A percentile compares a stretch with the other conserved stretches of the same genome.
Evolutionary conservation across 2,797 vertebrate genomes (phyloP).

Genomic region (Syndactyla subalaris): DNA sequence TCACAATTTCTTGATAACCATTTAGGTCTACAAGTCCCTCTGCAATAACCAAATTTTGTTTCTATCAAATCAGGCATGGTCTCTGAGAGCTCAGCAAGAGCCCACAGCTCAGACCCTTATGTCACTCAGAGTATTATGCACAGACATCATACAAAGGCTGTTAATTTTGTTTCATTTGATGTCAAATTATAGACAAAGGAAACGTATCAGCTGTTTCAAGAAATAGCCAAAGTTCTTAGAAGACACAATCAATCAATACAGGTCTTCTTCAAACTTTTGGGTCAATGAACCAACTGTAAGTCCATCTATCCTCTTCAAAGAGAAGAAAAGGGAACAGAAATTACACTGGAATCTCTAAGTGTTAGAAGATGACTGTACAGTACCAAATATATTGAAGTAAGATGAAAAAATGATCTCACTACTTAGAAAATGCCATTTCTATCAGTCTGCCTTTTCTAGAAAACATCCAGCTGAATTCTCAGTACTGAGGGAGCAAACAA

Average conservation of each 20-base stretch:
- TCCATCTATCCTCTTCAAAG: neutral
- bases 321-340: neutral
- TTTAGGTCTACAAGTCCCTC: neutral
- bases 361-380: neutral
- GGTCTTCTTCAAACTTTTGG: neutral
- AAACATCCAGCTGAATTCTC: neutral
- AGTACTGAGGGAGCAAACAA: neutral
- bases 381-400: neutral
- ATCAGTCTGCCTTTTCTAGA: neutral
- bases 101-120: neutral
- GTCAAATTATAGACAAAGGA: neutral
- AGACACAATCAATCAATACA: neutral
- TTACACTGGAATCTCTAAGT: neutral
- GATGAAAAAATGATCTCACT: neutral
- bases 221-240: neutral
- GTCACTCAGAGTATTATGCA: neutral
- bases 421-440: neutral
- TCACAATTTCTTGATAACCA: neutral
- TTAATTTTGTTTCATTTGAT: neutral
- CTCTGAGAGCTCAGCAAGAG: neutral
- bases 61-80: neutral
- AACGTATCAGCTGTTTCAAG: neutral
- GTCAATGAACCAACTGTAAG: neutral
- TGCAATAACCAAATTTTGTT: neutral
- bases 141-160: neutral